Evolutionary conservation across 2,113 vertebrate genomes (phyloP), one percentile per base, ranked within the genome.

Genomic region (Oreochromis aureus): DNA sequence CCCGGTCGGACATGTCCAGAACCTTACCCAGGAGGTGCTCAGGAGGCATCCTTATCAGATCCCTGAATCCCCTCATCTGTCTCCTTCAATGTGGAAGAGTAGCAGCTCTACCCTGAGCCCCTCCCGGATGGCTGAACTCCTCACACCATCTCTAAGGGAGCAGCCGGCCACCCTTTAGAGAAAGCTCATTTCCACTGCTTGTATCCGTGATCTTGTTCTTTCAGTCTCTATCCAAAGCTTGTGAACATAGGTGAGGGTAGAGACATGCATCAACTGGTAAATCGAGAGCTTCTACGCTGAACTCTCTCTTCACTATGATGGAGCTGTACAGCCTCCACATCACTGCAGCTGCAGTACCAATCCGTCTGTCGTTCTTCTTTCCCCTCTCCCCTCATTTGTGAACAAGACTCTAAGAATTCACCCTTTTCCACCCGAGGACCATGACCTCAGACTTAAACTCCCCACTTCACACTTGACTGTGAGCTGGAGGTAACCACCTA

Each of bases 1-100:
- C 6, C 10, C 0, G 0, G 32, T n/a, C 10, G 6, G 61, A 6
- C 18, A 66, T 0, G 10, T 66, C 32, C 32, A 7, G 18, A 36
- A 3, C 59, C 32, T n/a, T 19, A 63, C 2, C 18, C 10, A 66
- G 59, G 59, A 63, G 32, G 32, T 32, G n/a, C 32, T n/a, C 32
- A n/a, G 4, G 32, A 0, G 1, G 6, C 32, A 66, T 63, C 10
- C 59, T 19, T 36, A 3, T 7, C 18, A 66, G 10, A 66, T 36
- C 6, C 1, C 32, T 12, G 18, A 66, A 66, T 36, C 18, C 32
- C 32, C 61, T 66, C 30, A 6, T 5, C 59, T 34, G 59, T 16
- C 30, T 61, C 30, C 30, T 61, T 32, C 2, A 32, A 61, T 5
- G 9, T 6, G 16, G 58, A 61, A 61, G 58, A 61, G 58, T 34